A percentile compares a stretch with the other conserved stretches of the same genome.
Evolutionary conservation across 2,797 vertebrate species (phyloP).

Genomic region (Aotus griseimembra): DNA sequence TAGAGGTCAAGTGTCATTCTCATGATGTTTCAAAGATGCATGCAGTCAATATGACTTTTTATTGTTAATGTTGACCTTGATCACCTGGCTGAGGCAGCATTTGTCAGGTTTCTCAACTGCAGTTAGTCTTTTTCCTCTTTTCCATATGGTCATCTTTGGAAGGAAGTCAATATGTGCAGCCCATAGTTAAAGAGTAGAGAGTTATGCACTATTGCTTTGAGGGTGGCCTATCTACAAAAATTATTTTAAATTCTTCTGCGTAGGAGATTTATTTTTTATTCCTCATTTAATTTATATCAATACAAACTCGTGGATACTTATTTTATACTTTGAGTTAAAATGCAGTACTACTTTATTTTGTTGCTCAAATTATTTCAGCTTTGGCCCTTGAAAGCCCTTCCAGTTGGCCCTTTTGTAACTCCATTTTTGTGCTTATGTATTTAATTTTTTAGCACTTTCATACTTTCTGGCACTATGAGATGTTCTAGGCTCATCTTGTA

Average conservation of each 20-base stretch:
- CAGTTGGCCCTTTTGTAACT: background rate
- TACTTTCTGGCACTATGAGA: background rate
- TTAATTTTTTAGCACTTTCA: background rate
- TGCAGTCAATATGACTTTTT: background rate
- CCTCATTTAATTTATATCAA: background rate
- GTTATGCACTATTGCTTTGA: background rate
- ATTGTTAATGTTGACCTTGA: background rate
- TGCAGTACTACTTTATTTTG: background rate
- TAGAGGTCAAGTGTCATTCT: background rate
- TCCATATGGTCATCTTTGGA: background rate
- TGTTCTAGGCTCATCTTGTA: background rate
- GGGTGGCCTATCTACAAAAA: background rate
- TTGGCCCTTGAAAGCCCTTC: background rate
- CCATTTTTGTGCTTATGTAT: background rate
- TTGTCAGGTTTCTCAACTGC: background rate
- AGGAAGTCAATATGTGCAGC: background rate
- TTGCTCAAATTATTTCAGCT: background rate
- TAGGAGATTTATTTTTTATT: background rate
- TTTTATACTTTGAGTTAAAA: background rate
- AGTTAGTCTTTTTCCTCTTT: background rate
- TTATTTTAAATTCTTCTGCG: background rate
- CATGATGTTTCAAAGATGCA: background rate
- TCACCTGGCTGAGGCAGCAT: background rate
- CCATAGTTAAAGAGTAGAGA: background rate
- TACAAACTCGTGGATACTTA: background rate